Base-by-base conservation (phyloP, 2,113 vertebrate species). In the Formicarius rufipectus region DNA sequence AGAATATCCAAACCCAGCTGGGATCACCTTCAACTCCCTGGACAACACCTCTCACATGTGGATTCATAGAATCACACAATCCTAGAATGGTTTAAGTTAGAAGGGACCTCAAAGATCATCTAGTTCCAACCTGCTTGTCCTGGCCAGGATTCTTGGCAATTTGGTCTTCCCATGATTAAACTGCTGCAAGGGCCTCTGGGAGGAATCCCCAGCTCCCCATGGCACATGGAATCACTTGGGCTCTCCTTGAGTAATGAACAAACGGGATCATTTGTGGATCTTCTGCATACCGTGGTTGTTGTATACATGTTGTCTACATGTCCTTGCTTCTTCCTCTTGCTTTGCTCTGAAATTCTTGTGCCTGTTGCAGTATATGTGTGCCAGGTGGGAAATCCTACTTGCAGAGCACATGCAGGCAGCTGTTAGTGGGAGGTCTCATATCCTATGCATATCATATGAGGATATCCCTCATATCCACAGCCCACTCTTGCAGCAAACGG, bases 261-360 rank as follows among this genome's bases (percentile, higher is more conserved):
- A 44, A 39, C 7, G 55, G 67, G 60, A 24, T 33, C 21, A 30
- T 39, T 27, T 64, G 8, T 45, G 33, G 35, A 22, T 47, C 50
- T 0, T 44, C 50, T 0, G 0, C 14, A 3, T 17, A 47, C 7
- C 1, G 0, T 14, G 23, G 21, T 7, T 4, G 8, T 47, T 52
- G 49, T 25, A 50, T 24, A 59, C n/a, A 11, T 16, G n/a, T 35
- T 35, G 22, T 59, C 10, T 1, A 12, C 4, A 2, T 14, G 16
- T 31, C 50, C 55, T 69, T 40, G 17, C 44, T 45, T 63, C 67
- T 71, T 14, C 18, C 22, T 66, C 58, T 40, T 64, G 39, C 31
- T 59, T 50, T 49, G 20, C 44, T 72, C 68, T 49, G 40, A 33
- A 60, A 33, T 52, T 53, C 79, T 47, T 19, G 30, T 72, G 30